phyloP scores from a whole-genome alignment of 2,113 vertebrate species.

The Dipodomys merriami region DNA sequence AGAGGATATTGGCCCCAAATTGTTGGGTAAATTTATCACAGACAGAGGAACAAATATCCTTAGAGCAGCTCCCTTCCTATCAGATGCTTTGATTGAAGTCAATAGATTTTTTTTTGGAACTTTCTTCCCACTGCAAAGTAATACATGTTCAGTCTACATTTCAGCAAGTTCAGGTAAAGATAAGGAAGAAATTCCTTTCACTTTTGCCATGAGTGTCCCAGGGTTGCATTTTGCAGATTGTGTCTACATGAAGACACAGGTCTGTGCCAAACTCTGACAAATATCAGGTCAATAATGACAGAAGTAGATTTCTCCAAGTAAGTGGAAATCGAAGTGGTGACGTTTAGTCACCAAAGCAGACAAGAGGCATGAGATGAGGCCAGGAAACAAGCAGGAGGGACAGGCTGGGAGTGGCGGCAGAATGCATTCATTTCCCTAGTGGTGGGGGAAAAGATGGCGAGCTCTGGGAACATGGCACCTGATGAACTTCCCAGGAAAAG shows the following conservation, averaged over 20 bases:
- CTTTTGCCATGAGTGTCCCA: background rate
- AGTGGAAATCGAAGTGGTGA: background rate
- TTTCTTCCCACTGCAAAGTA: background rate
- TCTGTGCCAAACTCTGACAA: background rate
- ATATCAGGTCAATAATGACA: background rate
- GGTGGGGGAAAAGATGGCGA: background rate
- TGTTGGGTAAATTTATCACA: background rate
- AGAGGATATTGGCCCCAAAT: background rate
- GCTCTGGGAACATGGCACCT: rapidly evolving
- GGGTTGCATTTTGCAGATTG: background rate
- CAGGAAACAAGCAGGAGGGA: background rate
- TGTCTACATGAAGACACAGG: background rate
- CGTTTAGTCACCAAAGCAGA: background rate
- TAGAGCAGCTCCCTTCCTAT: background rate
- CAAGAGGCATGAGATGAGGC: background rate
- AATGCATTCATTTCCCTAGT: background rate
- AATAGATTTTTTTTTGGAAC: background rate
- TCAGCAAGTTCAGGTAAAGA: background rate
- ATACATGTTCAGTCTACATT: background rate
- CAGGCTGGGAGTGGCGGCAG: background rate
- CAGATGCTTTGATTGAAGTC: background rate
- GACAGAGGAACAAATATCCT: background rate
- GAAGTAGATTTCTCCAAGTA: background rate
- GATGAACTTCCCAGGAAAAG: background rate
- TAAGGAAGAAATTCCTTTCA: background rate